Evolutionary conservation across 2,113 vertebrate genomes (phyloP), one percentile per base, ranked within the genome.

Genomic region (Stigmatopora argus): DNA sequence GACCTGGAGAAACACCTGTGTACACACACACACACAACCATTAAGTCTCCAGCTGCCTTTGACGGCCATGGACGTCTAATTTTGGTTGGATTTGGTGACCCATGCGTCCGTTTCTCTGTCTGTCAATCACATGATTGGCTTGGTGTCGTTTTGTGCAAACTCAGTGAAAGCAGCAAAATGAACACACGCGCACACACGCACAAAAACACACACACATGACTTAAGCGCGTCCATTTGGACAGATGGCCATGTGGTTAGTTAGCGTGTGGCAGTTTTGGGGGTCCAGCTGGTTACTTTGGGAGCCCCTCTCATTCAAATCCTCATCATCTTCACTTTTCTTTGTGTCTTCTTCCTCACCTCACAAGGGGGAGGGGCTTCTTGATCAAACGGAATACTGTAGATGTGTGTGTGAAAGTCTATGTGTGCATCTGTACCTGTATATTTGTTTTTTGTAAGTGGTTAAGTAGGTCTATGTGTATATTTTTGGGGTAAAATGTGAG

Each of bases 361-460:
- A 56, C 1, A 31, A 31, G 26, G 26, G 23, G 53, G 53, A 23
- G 53, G 12, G 23, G 13, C 53, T 7, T 10, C 21, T 71, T 68
- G 77, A 72, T 80, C 61, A 67, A 56, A 70, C 52, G 45, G 0
- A 0, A 14, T 66, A 41, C 7, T 41, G 38, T 41, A 41, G 38
- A 41, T 8, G 38, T 41, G 38, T 41, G 6, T 41, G 9, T 1
- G 38, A 41, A 41, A 41, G 38, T 10, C 7, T 7, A 41, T 7
- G 38, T 7, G 38, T 41, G 38, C 26, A 31, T n/a, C n/a, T n/a
- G n/a, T n/a, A n/a, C n/a, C n/a, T 31, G 26, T 31, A 31, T 31
- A 3, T 31, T 31, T 31, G 26, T 1, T 31, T 31, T 31, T 31
- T 31, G 1, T 31, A 31, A 31, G 26, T 31, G 26, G 26, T 31